Conservation (phyloP, 2,797 vertebrate genomes). For the Gorsachius magnificus region DNA sequence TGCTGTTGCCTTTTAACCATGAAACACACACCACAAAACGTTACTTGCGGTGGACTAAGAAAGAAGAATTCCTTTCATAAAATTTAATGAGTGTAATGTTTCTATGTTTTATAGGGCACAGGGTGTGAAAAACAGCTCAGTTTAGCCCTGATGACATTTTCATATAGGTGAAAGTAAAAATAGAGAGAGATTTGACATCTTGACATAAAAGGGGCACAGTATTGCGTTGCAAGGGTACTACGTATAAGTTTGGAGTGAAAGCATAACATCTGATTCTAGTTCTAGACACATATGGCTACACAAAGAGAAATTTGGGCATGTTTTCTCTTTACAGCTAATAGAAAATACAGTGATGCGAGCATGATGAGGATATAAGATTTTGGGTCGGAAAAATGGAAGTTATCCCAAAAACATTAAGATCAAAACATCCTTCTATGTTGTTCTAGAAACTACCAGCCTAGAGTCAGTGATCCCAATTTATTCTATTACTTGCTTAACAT, state of each 20-base stretch:
- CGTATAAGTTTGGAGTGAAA: background rate
- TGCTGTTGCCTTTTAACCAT: constrained; percentile 28
- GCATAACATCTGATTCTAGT: constrained; percentile 50
- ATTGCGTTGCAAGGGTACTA: background rate
- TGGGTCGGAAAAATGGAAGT: background rate
- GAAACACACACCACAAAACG: constrained; percentile 2
- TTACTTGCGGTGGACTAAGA: background rate
- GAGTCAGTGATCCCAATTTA: background rate
- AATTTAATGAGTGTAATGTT: constrained; percentile 55
- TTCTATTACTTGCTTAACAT: background rate
- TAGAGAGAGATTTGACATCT: constrained; percentile 37
- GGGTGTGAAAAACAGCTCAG: constrained; percentile 61
- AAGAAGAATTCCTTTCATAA: constrained; percentile 52
- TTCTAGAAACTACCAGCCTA: background rate
- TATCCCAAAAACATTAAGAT: background rate
- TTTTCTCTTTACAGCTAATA: constrained; percentile 34
- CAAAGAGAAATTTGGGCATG: background rate
- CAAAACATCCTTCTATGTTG: background rate
- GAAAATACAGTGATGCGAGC: background rate
- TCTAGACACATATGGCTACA: background rate
- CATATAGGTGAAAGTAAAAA: constrained; percentile 57
- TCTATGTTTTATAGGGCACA: constrained; percentile 29
- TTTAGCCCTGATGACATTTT: constrained; percentile 64
- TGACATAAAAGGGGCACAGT: constrained; percentile 9
- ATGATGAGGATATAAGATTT: background rate